These are phyloP conservation scores for Chrysogorgia sp. DNA, from an alignment of 92 coral and sea anemone species.

Conservation along the genomic window DNA sequence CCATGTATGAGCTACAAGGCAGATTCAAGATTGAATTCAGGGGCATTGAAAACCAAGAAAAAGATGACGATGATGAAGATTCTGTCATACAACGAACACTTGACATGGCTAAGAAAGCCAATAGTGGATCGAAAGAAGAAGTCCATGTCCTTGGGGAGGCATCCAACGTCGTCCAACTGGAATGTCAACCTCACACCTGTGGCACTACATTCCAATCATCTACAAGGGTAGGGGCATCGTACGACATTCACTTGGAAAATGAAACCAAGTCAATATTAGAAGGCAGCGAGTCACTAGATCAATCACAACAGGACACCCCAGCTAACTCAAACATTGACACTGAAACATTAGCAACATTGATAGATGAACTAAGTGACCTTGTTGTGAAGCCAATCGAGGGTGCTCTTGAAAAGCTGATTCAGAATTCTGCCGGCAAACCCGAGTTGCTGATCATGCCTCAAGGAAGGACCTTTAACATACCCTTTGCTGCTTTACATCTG, in stretches of 20 bases:
- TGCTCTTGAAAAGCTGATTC: not conserved
- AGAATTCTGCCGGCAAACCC: not conserved
- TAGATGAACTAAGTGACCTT: conserved; percentile 20
- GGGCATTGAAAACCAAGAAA: not conserved
- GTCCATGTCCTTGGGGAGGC: no score
- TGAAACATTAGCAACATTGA: not conserved
- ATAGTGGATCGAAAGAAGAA: no score
- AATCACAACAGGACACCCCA: no score
- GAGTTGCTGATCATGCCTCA: conserved; percentile 24
- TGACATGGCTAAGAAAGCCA: no score
- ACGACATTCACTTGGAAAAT: no score
- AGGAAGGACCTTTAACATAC: conserved; percentile 28
- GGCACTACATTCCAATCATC: no score
- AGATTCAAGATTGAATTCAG: conserved; percentile 18
- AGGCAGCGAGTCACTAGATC: no score
- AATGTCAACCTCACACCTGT: no score
- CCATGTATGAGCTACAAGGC: conserved; percentile 11
- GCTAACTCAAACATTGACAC: not conserved
- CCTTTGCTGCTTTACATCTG: conserved; percentile 5
- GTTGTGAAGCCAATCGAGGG: conserved; percentile 7
- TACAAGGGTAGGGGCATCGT: no score
- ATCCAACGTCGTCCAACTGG: no score
- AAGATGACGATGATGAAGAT: not conserved
- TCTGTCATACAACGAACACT: no score
- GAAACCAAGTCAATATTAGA: no score